Percentiles rank a stretch among this genome's conserved stretches.
Evolutionary conservation across 2,888 invertebrate species (phyloP).

Genomic region (Xanthia icteritia): DNA sequence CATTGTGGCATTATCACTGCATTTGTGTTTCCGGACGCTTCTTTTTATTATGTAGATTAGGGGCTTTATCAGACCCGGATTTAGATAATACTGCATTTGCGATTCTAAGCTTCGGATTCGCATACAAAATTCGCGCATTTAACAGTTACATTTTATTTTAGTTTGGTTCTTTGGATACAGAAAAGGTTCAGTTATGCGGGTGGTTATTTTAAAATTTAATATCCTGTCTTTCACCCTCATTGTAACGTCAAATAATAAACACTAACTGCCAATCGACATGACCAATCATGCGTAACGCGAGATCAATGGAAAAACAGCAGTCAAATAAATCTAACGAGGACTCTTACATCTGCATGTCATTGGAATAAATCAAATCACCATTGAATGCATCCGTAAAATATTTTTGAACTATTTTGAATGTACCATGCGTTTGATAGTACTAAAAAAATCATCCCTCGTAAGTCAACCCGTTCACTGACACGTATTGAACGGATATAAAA

Average conservation of each 20-base stretch:
- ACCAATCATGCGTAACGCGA: constrained; percentile 88
- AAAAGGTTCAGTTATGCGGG: constrained; percentile 54
- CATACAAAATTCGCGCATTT: constrained; percentile 63
- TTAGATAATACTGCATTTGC: constrained; percentile 78
- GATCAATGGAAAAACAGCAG: constrained; percentile 88
- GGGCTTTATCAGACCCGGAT: constrained; percentile 83
- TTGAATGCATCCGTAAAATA: constrained; percentile 90
- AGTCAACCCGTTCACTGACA: constrained; percentile 89
- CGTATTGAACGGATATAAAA: constrained; percentile 87
- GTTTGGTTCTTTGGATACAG: constrained; percentile 5
- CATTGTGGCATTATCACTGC: constrained; percentile 86
- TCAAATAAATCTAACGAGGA: constrained; percentile 90
- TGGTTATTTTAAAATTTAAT: constrained; percentile 47
- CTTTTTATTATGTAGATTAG: constrained; percentile 90
- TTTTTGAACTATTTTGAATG: constrained; percentile 90
- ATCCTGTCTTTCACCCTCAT: constrained; percentile 55
- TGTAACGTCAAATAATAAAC: constrained; percentile 78
- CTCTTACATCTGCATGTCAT: constrained; percentile 90
- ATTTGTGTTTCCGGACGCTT: constrained; percentile 85
- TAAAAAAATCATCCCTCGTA: constrained; percentile 84
- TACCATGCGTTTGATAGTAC: constrained; percentile 74
- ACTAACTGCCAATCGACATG: constrained; percentile 89
- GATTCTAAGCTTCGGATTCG: constrained; percentile 70
- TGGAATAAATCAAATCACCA: constrained; percentile 90
- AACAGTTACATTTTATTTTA: constrained; percentile 57